Evolutionary conservation across 2,888 invertebrate species (phyloP).

Genomic region (Drosophila robusta): DNA sequence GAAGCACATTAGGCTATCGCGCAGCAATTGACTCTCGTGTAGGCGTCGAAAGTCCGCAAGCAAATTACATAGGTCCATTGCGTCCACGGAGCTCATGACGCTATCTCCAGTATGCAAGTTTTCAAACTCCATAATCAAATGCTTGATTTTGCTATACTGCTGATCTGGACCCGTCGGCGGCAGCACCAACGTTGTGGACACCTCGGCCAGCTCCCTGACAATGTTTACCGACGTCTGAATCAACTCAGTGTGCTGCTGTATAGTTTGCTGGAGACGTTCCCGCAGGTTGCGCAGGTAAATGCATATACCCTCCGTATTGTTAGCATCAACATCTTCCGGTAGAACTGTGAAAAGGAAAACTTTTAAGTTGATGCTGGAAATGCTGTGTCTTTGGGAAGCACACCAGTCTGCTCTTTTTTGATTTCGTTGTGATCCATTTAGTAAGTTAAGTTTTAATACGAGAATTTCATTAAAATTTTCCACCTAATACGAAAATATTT

Average conservation of each 20-base stretch:
- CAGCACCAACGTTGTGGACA: slow-evolving; percentile 51
- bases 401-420: slow-evolving; percentile 18
- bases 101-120: slow-evolving; percentile 24
- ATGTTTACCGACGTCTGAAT: slow-evolving; percentile 66
- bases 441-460: background rate
- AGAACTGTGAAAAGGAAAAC: slow-evolving; percentile 15
- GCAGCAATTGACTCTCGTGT: slow-evolving; percentile 65
- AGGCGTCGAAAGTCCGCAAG: slow-evolving; percentile 66
- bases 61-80: slow-evolving; percentile 53
- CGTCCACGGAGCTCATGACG: slow-evolving; percentile 25
- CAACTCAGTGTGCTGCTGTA: slow-evolving; percentile 60
- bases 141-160: slow-evolving; percentile 60
- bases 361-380: background rate
- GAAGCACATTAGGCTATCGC: slow-evolving; percentile 65
- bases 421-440: slow-evolving; percentile 22
- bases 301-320: slow-evolving; percentile 62
- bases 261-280: slow-evolving; percentile 58
- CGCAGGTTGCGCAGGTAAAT: slow-evolving; percentile 68
- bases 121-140: slow-evolving; percentile 73
- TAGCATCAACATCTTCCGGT: slow-evolving; percentile 27
- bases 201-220: slow-evolving; percentile 71
- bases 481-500: background rate
- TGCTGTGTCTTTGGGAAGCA: background rate
- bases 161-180: slow-evolving; percentile 6
- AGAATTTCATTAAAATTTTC: background rate